Evolutionary conservation across 2,888 invertebrate species (phyloP).

Genomic region (Kryphioiulus occultus): DNA sequence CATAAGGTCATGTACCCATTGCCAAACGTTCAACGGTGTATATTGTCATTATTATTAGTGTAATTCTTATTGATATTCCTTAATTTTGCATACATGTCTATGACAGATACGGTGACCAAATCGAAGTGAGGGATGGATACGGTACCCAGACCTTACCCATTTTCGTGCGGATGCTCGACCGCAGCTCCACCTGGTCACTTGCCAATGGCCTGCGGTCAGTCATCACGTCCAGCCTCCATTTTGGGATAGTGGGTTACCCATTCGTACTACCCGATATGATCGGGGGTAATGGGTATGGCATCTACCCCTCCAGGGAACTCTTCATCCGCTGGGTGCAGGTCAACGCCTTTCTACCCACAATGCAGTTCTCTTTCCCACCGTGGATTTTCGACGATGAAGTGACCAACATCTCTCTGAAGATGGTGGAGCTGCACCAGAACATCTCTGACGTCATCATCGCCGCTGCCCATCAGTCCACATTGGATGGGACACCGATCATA

Average conservation of each 20-base stretch:
- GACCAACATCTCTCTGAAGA: slow-evolving; percentile 70
- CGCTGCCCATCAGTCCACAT: slow-evolving; percentile 67
- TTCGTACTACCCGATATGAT: slow-evolving; percentile 82
- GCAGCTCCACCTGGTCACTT: slow-evolving; percentile 71
- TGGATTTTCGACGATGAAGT: slow-evolving; percentile 74
- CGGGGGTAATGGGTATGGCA: slow-evolving; percentile 64
- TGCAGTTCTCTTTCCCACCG: slow-evolving; percentile 81
- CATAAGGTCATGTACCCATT: too few species aligned
- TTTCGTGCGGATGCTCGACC: slow-evolving; percentile 80
- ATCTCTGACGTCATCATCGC: slow-evolving; percentile 69
- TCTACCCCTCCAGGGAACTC: slow-evolving; percentile 61
- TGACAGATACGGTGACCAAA: slow-evolving; percentile 64
- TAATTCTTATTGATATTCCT: too few species aligned
- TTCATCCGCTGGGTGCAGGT: slow-evolving; percentile 82
- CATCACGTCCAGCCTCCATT: slow-evolving; percentile 75
- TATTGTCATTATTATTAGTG: too few species aligned
- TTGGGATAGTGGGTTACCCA: slow-evolving; percentile 71
- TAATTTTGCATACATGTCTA: too few species aligned
- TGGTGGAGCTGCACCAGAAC: slow-evolving; percentile 71
- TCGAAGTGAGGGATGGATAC: slow-evolving; percentile 76
- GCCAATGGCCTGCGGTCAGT: slow-evolving; percentile 76
- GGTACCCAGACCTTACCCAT: slow-evolving; percentile 74
- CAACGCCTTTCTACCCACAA: slow-evolving; percentile 77
- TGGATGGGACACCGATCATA: slow-evolving; percentile 75
- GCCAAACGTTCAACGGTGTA: too few species aligned